Evolutionary conservation across 2,888 invertebrate genomes (phyloP), one percentile per base, ranked within the genome.

Genomic region (Taenaris catops): DNA sequence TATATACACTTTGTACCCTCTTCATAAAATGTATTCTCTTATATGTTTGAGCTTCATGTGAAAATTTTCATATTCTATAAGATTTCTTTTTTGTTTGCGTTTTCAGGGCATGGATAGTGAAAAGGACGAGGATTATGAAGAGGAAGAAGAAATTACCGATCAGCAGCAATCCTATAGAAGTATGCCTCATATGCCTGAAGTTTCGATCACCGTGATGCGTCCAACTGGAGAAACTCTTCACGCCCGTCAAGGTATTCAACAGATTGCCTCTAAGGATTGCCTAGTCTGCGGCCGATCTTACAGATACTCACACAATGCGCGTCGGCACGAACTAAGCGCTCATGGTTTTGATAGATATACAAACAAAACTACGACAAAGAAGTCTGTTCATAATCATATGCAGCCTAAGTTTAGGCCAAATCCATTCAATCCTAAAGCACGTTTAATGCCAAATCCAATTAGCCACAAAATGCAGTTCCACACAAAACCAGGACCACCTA

Each of bases 261-360:
- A 87, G 46, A 64, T 88, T 1, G 87, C 87, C 1, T 86, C 86
- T 20, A 88, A 88, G 48, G 74, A 87, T 47, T 88, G 87, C 38
- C 75, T 88, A 5, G 79, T 88, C 5, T 88, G 87, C 41, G 76
- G 81, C 3, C 75, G 87, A 11, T 67, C 79, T 4, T 88, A 88
- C 51, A 67, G 87, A 45, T 88, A 88, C 54, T 87, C 87, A 0
- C 87, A 88, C 51, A 88, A 88, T 44, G 87, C 87, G 2, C 62
- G 87, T 25, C 67, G 87, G 10, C 87, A 88, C 42, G 87, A 88
- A 46, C 75, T 87, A 20, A 78, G 75, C 1, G 58, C 87, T 1
- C 87, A 88, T 44, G 64, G 72, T 37, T 88, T 87, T 45, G 87
- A 88, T 48, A 68, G 87, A 34, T 88, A 88, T 55, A 87, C 87